Percentiles rank a stretch among this genome's conserved stretches.
Conservation (phyloP, 2,888 invertebrate genomes). For the Raillietiella orientalis region DNA sequence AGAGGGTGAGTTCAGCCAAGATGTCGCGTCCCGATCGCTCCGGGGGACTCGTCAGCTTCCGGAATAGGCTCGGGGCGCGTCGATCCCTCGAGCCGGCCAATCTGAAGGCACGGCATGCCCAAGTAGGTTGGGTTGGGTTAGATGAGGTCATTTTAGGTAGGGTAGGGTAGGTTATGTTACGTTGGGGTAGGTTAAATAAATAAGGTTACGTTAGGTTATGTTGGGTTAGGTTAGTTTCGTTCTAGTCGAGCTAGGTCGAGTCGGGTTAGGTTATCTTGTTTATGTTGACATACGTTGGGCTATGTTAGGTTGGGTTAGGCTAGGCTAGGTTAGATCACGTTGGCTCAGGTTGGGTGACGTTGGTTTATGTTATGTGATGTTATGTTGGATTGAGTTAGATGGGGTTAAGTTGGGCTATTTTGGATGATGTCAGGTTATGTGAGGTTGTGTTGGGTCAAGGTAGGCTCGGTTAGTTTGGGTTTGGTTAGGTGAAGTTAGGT, state of each 20-base stretch:
- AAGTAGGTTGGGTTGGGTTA: no score
- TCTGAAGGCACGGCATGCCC: no score
- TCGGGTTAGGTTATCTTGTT: constrained; percentile 3
- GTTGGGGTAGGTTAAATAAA: no score
- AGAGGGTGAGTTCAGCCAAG: no score
- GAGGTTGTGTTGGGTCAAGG: constrained; percentile 7
- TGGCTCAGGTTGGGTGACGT: constrained; percentile 6
- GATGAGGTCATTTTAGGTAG: no score
- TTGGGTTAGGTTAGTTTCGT: background rate
- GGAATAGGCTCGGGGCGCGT: no score
- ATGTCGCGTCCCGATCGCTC: no score
- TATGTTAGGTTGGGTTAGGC: constrained; percentile 6
- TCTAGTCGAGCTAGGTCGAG: background rate
- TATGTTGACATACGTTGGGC: constrained; percentile 5
- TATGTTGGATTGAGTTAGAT: constrained; percentile 7
- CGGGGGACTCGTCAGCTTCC: no score
- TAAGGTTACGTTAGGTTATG: no score
- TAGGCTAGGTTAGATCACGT: constrained; percentile 7
- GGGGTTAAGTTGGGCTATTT: constrained; percentile 6
- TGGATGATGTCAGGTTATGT: constrained; percentile 6
- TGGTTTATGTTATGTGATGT: constrained; percentile 5
- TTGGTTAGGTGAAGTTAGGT: constrained; percentile 10
- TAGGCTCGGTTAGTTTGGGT: constrained; percentile 9
- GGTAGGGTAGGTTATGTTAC: no score
- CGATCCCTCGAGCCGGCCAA: no score